Evolutionary conservation across 2,113 vertebrate species (phyloP).

Genomic region (Entelurus aequoreus): DNA sequence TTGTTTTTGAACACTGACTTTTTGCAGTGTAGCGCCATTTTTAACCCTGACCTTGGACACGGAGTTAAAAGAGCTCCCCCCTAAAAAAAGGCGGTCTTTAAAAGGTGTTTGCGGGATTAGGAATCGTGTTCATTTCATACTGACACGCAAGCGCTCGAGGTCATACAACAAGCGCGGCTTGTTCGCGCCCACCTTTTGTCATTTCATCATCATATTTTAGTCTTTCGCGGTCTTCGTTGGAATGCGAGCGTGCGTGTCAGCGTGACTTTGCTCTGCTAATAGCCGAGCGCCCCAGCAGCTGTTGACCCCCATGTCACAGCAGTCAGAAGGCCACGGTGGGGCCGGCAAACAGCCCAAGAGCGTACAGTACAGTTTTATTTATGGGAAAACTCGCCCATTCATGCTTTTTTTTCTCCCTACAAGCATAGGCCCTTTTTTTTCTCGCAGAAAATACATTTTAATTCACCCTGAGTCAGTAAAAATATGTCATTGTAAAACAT

Average conservation of each 20-base stretch:
- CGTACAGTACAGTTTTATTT: not conserved
- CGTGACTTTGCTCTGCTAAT: constrained; percentile 47
- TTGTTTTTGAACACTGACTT: too few relatives aligned
- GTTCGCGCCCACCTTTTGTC: not conserved
- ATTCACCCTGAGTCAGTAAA: too few relatives aligned
- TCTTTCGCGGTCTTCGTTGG: constrained; percentile 6
- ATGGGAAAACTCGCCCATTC: too few relatives aligned
- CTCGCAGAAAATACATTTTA: too few relatives aligned
- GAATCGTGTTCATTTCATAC: constrained; percentile 17
- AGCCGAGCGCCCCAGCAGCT: constrained; percentile 48
- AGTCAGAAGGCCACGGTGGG: constrained; percentile 32
- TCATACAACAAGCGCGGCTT: not conserved
- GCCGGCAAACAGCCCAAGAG: constrained; percentile 2
- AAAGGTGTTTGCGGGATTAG: constrained; percentile 19
- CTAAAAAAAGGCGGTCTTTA: constrained; percentile 33
- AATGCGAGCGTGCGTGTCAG: constrained; percentile 16
- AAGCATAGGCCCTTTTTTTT: too few relatives aligned
- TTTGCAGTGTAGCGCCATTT: constrained; percentile 16
- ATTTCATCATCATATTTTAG: not conserved
- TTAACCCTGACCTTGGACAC: constrained; percentile 45
- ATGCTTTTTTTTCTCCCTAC: too few relatives aligned
- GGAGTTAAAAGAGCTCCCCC: constrained; percentile 17
- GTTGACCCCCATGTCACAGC: constrained; percentile 41
- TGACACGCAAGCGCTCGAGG: not conserved
- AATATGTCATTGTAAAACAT: too few relatives aligned